Base-by-base conservation (phyloP, 2,888 invertebrate genomes). In the Halictus ligatus region DNA sequence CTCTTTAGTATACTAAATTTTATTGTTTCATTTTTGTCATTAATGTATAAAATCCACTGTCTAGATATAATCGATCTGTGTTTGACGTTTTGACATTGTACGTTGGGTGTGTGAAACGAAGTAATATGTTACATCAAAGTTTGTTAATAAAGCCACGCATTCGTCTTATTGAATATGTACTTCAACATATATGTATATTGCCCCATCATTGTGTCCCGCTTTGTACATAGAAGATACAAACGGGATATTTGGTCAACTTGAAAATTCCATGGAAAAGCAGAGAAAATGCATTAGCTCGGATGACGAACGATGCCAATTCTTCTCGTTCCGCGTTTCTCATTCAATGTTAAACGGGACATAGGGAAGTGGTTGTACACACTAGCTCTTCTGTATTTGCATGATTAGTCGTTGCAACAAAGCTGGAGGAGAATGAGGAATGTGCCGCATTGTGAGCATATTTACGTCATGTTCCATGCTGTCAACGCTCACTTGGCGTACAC, bases 371-470 rank as follows among this genome's bases (percentile, higher is more conserved):
- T 40, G 69, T 69, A 69, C 40, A 12, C 29, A 7, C 64, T 7
- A 13, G 64, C 64, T 64, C 64, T 15, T 64, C 64, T 25, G 40
- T 35, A n/a, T 35, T 79, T 75, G 79, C 25, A 74, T 75, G 79
- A 75, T 75, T 64, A 60, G 75, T 75, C 21, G 7, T 25, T 21
- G 7, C 48, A 75, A 79, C 60, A 75, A 75, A 75, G 79, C 48
- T 48, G 43, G 43, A 67, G 46, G 25, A 60, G 79, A 60, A 75
- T 48, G 75, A 64, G 75, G 12, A 25, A 79, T 48, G 79, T n/a
- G n/a, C 8, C 46, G 35, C n/a, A 75, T 79, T 75, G 48, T 75
- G 60, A 60, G 79, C 35, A 48, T 64, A 64, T 60, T 79, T 75
- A 75, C 48, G 25, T 75, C 74, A n/a, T n/a, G 75, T 64, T 64